Conservation (phyloP, 2,888 invertebrate genomes). For the Ecdyonurus torrentis region DNA sequence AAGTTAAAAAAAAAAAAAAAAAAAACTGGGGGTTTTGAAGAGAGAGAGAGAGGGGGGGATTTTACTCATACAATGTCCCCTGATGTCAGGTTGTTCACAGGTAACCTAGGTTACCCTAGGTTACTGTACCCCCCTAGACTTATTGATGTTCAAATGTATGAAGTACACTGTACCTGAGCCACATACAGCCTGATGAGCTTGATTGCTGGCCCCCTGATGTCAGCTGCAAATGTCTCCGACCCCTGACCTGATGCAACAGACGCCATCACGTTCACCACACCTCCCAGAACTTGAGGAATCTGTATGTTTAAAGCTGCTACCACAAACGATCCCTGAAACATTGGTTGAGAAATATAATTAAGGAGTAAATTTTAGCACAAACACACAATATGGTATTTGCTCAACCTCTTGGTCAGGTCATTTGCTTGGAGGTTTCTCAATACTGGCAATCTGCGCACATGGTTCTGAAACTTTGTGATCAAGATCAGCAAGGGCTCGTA, state of each 20-base stretch:
- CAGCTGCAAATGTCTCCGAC: conserved; percentile 35
- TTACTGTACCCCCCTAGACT: too few species aligned
- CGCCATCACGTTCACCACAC: conserved; percentile 61
- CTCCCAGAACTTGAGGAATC: conserved; percentile 71
- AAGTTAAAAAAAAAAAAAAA: too few species aligned
- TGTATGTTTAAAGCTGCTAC: conserved; percentile 80
- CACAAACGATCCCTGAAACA: conserved; percentile 68
- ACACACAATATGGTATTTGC: too few species aligned
- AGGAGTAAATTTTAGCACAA: conserved; percentile 7
- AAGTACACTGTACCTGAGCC: conserved; percentile 47
- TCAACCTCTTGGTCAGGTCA: background rate
- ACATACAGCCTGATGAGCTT: conserved; percentile 50
- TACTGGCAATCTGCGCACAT: too few species aligned
- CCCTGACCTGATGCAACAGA: conserved; percentile 31
- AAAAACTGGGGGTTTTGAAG: too few species aligned
- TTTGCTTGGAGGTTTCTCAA: background rate
- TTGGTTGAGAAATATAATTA: conserved; percentile 13
- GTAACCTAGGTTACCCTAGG: too few species aligned
- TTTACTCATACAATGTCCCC: too few species aligned
- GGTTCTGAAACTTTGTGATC: too few species aligned
- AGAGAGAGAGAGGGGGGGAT: too few species aligned
- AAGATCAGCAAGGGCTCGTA: too few species aligned
- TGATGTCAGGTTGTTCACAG: too few species aligned
- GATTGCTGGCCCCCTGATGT: conserved; percentile 47
- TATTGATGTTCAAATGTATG: conserved; percentile 2